Percentiles rank a stretch among this genome's conserved stretches.
These are phyloP conservation scores for Hypocryptadius cinnamomeus DNA, from an alignment of 2,113 vertebrate species.

Conservation along the genomic window DNA sequence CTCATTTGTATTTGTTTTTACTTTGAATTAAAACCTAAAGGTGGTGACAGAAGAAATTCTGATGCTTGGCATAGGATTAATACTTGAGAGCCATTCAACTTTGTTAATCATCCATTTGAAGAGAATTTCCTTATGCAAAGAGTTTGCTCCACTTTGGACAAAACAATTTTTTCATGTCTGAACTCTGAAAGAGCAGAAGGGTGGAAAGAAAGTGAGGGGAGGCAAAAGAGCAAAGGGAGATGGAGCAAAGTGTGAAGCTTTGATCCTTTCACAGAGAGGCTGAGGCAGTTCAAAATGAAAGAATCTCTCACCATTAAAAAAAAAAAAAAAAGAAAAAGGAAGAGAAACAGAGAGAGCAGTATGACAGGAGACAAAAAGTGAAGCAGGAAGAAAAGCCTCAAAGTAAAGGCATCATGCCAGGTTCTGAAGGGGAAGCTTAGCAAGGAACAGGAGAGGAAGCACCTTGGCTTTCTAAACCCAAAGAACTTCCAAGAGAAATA, in stretches of 20 bases:
- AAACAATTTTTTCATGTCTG: neutral
- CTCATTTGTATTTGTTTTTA: slow-evolving; percentile 27
- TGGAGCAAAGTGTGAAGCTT: neutral
- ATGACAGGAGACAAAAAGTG: neutral
- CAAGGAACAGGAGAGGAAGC: neutral
- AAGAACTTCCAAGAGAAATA: neutral
- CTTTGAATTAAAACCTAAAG: slow-evolving; percentile 26
- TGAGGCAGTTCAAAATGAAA: slow-evolving; percentile 16
- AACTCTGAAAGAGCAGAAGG: neutral
- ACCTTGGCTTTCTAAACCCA: neutral
- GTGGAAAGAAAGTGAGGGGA: neutral
- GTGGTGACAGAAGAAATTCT: slow-evolving; percentile 33
- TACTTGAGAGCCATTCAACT: neutral
- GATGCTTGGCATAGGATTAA: neutral
- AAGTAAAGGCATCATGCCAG: neutral
- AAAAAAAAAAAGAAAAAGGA: neutral
- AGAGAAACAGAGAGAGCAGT: neutral
- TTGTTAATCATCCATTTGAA: slow-evolving; percentile 23
- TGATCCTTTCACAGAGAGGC: neutral
- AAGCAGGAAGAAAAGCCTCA: neutral
- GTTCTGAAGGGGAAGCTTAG: neutral
- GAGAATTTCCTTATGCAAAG: slow-evolving; percentile 15
- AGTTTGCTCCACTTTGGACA: neutral
- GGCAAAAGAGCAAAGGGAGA: neutral
- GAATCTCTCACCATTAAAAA: neutral